phyloP scores from a whole-genome alignment of 2,797 vertebrate species.

The Crocodylus rhombifer region DNA sequence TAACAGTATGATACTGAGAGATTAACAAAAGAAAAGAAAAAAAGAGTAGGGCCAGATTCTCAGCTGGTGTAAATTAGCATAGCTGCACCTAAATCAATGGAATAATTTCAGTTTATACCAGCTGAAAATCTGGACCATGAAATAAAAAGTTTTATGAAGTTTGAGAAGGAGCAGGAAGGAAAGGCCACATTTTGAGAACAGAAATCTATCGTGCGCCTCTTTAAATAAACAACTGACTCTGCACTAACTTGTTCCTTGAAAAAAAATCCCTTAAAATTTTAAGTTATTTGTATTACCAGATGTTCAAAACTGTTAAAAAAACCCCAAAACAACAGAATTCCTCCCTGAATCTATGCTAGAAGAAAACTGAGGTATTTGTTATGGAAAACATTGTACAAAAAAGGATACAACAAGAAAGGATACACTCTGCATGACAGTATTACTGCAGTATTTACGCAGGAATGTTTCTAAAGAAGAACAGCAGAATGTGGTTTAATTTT shows the following conservation, averaged over 20 bases:
- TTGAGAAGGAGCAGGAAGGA: background rate
- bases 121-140: background rate
- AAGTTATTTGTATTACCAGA: background rate
- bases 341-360: slow-evolving; percentile 59
- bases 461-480: slow-evolving; percentile 88
- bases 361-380: slow-evolving; percentile 50
- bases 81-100: background rate
- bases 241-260: slow-evolving; percentile 33
- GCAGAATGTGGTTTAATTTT: slow-evolving; percentile 83
- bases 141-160: background rate
- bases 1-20: background rate
- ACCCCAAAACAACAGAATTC: slow-evolving; percentile 20
- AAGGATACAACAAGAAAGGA: slow-evolving; percentile 90
- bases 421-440: slow-evolving; percentile 86
- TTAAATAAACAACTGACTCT: slow-evolving; percentile 54
- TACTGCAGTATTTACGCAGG: slow-evolving; percentile 85
- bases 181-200: background rate
- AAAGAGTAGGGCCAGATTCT: background rate
- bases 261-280: background rate
- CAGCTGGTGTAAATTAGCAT: background rate
- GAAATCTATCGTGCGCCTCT: background rate
- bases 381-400: slow-evolving; percentile 75
- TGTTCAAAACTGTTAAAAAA: slow-evolving; percentile 41
- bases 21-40: background rate
- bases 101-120: background rate